These are phyloP conservation scores for Microcebus ravelobensis DNA, from an alignment of 2,113 vertebrate species.

Conservation along the genomic window DNA sequence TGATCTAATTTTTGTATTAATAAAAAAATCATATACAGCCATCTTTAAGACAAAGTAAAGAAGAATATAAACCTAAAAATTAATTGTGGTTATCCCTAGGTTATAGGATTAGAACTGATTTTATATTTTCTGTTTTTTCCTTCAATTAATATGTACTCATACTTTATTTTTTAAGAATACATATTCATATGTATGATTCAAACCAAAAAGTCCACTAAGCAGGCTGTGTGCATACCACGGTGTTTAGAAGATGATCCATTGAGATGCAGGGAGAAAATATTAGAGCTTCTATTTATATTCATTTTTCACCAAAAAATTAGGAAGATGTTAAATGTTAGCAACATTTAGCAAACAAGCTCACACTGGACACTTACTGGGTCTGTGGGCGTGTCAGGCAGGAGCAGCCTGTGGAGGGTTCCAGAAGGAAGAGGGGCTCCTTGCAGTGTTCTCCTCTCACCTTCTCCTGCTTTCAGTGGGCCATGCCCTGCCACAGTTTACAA, in stretches of 20 bases:
- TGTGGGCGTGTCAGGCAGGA: not conserved
- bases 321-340: not conserved
- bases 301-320: not conserved
- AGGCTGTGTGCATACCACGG: not conserved
- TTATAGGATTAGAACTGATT: not conserved
- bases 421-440: not conserved
- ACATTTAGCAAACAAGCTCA: not conserved
- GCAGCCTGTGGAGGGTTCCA: not conserved
- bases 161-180: not conserved
- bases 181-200: not conserved
- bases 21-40: not conserved
- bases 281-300: not conserved
- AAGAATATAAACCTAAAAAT: not conserved
- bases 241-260: not conserved
- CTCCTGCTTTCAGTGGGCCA: not conserved
- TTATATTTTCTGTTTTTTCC: conserved; percentile 6
- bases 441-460: too few species aligned
- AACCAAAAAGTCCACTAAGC: not conserved
- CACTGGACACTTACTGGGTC: too few species aligned
- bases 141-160: not conserved
- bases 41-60: not conserved
- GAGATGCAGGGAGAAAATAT: not conserved
- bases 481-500: fast-evolving
- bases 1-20: not conserved
- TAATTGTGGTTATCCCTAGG: not conserved